Percentiles rank a stretch among this genome's conserved stretches.
Conservation (phyloP, 2,888 invertebrate species). For the Eilema griseolum region DNA sequence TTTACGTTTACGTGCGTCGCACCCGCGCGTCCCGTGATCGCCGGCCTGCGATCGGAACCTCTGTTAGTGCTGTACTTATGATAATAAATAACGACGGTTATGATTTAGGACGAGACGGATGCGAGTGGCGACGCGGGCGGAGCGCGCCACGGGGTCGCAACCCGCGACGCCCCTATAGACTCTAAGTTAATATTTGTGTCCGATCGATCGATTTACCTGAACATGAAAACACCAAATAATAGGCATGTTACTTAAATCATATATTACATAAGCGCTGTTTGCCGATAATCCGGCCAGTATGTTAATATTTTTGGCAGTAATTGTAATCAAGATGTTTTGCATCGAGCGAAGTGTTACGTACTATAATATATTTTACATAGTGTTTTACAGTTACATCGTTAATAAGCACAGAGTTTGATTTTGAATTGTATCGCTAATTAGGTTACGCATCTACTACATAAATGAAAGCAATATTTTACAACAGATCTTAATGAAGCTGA, state of each 20-base stretch:
- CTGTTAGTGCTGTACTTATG: slow-evolving; percentile 85
- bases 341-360: slow-evolving; percentile 65
- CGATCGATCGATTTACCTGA: slow-evolving; percentile 78
- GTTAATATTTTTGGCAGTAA: slow-evolving; percentile 71
- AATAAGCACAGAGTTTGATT: slow-evolving; percentile 70
- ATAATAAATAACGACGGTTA: slow-evolving; percentile 82
- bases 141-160: slow-evolving; percentile 65
- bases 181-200: slow-evolving; percentile 82
- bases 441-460: slow-evolving; percentile 54
- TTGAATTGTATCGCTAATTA: slow-evolving; percentile 73
- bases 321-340: slow-evolving; percentile 63
- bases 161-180: slow-evolving; percentile 65
- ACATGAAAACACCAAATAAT: slow-evolving; percentile 80
- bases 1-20: slow-evolving; percentile 84
- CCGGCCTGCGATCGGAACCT: slow-evolving; percentile 79
- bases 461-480: slow-evolving; percentile 66
- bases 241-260: slow-evolving; percentile 46
- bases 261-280: slow-evolving; percentile 73
- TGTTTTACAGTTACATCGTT: slow-evolving; percentile 72
- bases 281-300: slow-evolving; percentile 82
- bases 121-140: slow-evolving; percentile 67
- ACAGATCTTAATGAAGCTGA: slow-evolving; percentile 40
- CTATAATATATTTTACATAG: slow-evolving; percentile 70
- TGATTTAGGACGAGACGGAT: slow-evolving; percentile 69
- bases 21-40: slow-evolving; percentile 76